Evolutionary conservation across 1,140 invertebrate genomes (phyloP), one percentile per base, ranked within the genome.

Genomic region (Platyscapa corneri): DNA sequence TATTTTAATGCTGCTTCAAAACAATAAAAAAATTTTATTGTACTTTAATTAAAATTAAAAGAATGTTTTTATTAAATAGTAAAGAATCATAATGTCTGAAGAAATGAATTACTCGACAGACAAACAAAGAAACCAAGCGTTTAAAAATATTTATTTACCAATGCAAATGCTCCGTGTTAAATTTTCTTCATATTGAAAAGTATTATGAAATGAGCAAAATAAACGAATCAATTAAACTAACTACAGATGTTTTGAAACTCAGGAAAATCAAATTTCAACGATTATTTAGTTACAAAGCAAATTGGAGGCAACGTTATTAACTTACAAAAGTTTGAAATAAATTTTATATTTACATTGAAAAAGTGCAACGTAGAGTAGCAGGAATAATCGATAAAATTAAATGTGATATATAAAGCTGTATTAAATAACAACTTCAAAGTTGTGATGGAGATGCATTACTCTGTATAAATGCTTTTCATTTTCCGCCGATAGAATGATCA

Each of bases 171-270:
- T 75, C 75, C 30, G n/a, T 42, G 34, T 23, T 18, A 42, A 53
- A 74, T 75, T 74, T 30, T 27, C 70, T 75, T 60, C 60, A 42
- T 30, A 34, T 3, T 49, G 49, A 65, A 56, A 34, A 53, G n/a
- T 10, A 82, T 37, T 49, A 82, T 82, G 34, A 34, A 65, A 39
- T 75, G 18, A 82, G 53, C 70, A 42, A 60, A 82, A 53, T 56
- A 75, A 82, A 39, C 70, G 46, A 82, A 42, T 75, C 49, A 82
- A 82, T 82, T 82, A 82, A 23, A 30, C 32, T 23, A 77, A 49
- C 75, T n/a, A 34, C 49, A 77, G 30, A 77, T 53, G 75, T 30
- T 56, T 77, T 30, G n/a, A 77, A 77, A 77, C 42, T 53, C 75
- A 79, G 56, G 49, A 32, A 79, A 56, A 79, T 79, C 49, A 79